Evolutionary conservation across 2,113 vertebrate species (phyloP).

Genomic region (Pluvianellus socialis): DNA sequence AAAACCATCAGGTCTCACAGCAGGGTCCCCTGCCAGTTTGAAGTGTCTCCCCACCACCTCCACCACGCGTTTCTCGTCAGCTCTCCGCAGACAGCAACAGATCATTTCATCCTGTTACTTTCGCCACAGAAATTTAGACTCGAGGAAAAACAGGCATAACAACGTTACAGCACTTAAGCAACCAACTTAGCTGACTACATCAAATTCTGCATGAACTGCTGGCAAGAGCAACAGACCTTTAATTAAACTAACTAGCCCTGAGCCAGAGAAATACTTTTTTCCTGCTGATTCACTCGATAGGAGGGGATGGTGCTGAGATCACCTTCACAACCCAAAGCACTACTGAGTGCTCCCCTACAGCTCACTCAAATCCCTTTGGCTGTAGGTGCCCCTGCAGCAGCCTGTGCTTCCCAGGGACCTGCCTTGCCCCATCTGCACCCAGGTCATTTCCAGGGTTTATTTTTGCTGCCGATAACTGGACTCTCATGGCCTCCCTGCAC

Average conservation of each 20-base stretch:
- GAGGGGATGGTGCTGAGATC: not conserved
- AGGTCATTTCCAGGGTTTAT: not conserved
- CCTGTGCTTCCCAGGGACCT: not conserved
- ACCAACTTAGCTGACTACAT: not conserved
- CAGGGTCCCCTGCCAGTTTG: not conserved
- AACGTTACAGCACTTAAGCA: not conserved
- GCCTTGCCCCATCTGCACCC: fast-evolving
- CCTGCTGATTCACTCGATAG: not conserved
- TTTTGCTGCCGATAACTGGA: not conserved
- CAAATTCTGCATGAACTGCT: not conserved
- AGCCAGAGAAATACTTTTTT: not conserved
- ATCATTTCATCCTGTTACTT: not conserved
- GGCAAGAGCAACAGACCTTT: not conserved
- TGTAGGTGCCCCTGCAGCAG: not conserved
- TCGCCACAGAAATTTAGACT: not conserved
- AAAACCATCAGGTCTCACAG: not conserved
- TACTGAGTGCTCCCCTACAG: not conserved
- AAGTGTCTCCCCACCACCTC: not conserved
- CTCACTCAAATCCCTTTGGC: not conserved
- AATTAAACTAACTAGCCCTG: slow-evolving; percentile 18
- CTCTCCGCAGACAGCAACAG: not conserved
- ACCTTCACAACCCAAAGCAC: not conserved
- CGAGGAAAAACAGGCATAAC: not conserved
- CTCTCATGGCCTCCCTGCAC: not conserved
- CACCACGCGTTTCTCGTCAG: not conserved